Conservation (phyloP, 2,113 vertebrate species). For the Noturus placidus region DNA sequence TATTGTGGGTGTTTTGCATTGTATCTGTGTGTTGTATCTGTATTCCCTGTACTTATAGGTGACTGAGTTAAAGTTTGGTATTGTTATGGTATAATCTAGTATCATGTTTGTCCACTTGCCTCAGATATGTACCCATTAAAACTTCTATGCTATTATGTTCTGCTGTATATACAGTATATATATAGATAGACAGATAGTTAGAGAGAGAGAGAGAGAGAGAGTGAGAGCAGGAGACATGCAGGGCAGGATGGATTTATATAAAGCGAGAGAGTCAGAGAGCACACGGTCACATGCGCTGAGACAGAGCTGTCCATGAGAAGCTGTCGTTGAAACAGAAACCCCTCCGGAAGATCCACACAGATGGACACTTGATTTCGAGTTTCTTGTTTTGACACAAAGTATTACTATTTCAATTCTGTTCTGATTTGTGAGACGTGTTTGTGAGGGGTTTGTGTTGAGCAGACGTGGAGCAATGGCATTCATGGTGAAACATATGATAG, state of each 20-base stretch:
- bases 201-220: background rate
- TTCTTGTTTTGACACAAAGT: background rate
- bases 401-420: background rate
- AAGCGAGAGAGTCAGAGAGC: background rate
- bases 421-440: background rate
- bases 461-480: constrained; percentile 83
- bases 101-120: background rate
- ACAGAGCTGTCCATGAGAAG: background rate
- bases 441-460: background rate
- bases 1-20: background rate
- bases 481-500: constrained; percentile 96
- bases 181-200: background rate
- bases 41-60: background rate
- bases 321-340: background rate
- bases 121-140: background rate
- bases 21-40: background rate
- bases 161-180: background rate
- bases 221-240: background rate
- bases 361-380: background rate
- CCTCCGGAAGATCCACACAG: background rate
- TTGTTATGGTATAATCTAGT: background rate
- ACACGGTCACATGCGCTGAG: constrained; percentile 1
- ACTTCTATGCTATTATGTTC: background rate
- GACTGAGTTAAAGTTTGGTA: background rate
- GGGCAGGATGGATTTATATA: background rate